Base-by-base conservation (phyloP, 2,888 invertebrate species). In the Ectemnius lituratus region DNA sequence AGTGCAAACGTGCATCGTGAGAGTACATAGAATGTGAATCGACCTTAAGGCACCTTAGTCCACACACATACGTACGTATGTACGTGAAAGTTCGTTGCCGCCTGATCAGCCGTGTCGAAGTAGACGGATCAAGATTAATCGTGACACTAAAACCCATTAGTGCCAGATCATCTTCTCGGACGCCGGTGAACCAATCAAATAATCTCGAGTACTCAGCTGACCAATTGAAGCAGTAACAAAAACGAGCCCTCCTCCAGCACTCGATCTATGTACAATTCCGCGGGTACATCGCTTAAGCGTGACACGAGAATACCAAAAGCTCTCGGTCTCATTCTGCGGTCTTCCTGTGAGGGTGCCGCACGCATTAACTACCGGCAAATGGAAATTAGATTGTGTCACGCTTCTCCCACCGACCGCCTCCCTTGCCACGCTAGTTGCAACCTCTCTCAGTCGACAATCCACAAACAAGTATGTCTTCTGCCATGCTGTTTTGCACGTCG, bases 391-490 rank as follows among this genome's bases (percentile, higher is more conserved):
- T 52, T 52, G 14, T 14, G 52, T 16, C 52, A 16, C 52, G 52
- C 14, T 5, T 37, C 37, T 37, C 37, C 16, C 52, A 16, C 16
- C 52, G 14, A 16, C 52, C 16, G 8, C 37, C 8, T 37, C 37
- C 37, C 11, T 37, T 37, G 8, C 37, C 37, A 37, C 37, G 37
- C 37, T 11, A 6, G 37, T 37, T 11, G 4, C 37, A 37, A 37
- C 37, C 37, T 37, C 37, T 37, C 37, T 6, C 37, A 37, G 3
- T 37, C 37, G 37, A 37, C 52, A 16, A 52, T 52, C 52, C 52
- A 52, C 52, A 52, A 52, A 52, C 52, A 52, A 52, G 52, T 52
- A 13, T 52, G 52, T 52, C 52, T 52, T 52, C 52, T 11, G 52
- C 16, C 52, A 16, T 52, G 52, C 52, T 52, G 52, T 52, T 52